Evolutionary conservation across 2,888 invertebrate genomes (phyloP), one percentile per base, ranked within the genome.

Genomic region (Drosophila putrida): DNA sequence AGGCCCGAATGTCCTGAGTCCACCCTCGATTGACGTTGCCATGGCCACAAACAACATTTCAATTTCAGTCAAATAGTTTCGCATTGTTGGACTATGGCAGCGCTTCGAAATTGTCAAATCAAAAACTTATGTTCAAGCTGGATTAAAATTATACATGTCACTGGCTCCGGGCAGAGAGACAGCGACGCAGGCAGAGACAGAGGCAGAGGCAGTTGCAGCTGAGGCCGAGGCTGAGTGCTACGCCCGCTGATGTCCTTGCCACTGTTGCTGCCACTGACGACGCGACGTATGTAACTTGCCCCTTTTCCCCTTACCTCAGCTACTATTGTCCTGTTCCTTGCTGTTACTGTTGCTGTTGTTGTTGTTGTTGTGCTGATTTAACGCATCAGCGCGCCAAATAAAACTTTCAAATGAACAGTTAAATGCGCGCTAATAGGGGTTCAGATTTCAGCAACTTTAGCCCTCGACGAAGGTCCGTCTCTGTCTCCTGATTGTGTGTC

Each of bases 361-460:
- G 74, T 67, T 77, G 70, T 66, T 89, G 80, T 85, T 89, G 87
- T 85, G 79, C 83, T 89, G 90, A 91, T 91, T 91, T 91, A 90
- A 91, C 90, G 90, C 91, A 90, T 90, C 91, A 89, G 76, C 89
- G 90, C 88, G 78, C 82, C 84, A 90, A 89, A 85, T 89, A 82
- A 86, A 90, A 91, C 90, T 89, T 90, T 90, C 85, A 91, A 91
- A 91, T 91, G 91, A 91, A 91, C 91, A 91, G 91, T 78, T 91
- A 90, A 91, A 90, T 90, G 90, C 87, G 85, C 89, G 82, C 91
- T 91, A 91, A 91, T 91, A 91, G 90, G 91, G 91, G 91, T 91
- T 91, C 90, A 89, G 81, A 90, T 90, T 90, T 89, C 91, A 91
- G 74, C 70, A 79, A 71, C 71, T 76, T 74, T 72, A 74, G 71